Conservation (phyloP, 2,113 vertebrate species). For the Gallinago paraguaiae region DNA sequence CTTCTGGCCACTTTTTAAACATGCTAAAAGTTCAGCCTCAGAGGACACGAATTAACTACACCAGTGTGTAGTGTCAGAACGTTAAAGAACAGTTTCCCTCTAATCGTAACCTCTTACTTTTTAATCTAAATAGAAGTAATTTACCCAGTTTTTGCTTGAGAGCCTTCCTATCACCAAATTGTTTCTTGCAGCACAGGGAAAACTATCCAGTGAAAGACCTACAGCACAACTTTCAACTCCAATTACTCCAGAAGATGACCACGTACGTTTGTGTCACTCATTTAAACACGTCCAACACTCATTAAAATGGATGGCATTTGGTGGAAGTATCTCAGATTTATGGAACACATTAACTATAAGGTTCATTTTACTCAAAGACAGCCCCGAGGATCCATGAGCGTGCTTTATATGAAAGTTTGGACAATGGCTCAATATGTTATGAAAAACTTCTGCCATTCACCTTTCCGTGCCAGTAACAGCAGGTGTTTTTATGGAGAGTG, state of each 20-base stretch:
- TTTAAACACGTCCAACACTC: neutral
- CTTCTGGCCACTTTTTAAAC: neutral
- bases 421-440: neutral
- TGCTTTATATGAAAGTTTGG: neutral
- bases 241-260: neutral
- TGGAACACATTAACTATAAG: neutral
- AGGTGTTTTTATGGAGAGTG: slow-evolving; percentile 34
- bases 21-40: neutral
- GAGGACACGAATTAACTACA: neutral
- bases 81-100: neutral
- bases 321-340: neutral
- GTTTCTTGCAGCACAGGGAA: neutral
- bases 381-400: neutral
- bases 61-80: neutral
- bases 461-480: slow-evolving; percentile 6
- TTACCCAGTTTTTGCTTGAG: neutral
- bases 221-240: neutral
- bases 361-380: neutral
- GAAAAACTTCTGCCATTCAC: neutral
- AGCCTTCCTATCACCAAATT: neutral
- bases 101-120: neutral
- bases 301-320: neutral
- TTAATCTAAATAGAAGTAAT: neutral
- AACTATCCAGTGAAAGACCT: neutral
- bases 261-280: neutral